phyloP scores from a whole-genome alignment of 1,140 invertebrate genomes.

The Cyclargus thomasi region DNA sequence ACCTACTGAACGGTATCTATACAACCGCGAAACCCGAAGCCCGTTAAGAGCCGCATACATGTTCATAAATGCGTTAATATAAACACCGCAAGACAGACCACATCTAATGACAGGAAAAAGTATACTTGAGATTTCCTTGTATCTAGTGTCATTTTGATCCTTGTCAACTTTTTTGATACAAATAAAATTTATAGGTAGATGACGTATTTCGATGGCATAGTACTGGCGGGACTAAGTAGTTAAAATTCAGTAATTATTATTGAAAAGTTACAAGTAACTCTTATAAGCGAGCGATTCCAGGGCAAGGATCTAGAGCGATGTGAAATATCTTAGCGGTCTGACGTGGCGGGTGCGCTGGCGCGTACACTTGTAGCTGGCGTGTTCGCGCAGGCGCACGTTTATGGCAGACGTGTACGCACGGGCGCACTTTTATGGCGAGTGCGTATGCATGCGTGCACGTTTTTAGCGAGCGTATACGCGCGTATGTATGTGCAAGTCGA shows the following conservation, averaged over 20 bases:
- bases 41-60: not conserved
- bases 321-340: not conserved
- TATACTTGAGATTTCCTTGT: not conserved
- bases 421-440: too few species aligned
- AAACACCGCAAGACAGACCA: not conserved
- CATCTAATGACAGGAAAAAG: not conserved
- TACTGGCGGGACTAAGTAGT: too few species aligned
- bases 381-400: too few species aligned
- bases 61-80: not conserved
- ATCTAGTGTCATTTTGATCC: not conserved
- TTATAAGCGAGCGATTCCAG: not conserved
- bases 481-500: too few species aligned
- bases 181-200: not conserved
- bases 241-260: too few species aligned
- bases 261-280: not conserved
- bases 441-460: too few species aligned
- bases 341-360: not conserved
- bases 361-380: too few species aligned
- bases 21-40: conserved; percentile 19
- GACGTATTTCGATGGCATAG: too few species aligned
- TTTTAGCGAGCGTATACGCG: too few species aligned
- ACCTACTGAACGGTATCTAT: conserved; percentile 28
- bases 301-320: not conserved
- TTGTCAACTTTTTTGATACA: not conserved
- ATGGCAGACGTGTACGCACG: too few species aligned